A percentile compares a stretch with the other conserved stretches of the same genome.
phyloP scores from a whole-genome alignment of 2,888 invertebrate species.

The Allolobophora icterica region DNA sequence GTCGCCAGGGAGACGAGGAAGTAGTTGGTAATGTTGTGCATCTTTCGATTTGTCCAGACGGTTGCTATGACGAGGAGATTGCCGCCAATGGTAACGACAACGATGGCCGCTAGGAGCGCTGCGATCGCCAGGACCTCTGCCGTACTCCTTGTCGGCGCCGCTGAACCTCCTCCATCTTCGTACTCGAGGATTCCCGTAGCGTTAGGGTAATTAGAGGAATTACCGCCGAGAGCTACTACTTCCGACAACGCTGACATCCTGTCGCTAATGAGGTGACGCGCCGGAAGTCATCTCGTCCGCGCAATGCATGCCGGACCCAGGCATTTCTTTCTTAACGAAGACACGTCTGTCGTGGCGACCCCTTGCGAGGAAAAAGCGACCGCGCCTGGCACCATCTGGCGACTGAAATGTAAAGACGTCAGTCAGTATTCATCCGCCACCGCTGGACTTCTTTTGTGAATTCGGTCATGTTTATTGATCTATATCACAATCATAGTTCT shows the following conservation, averaged over 20 bases:
- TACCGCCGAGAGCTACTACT: neutral
- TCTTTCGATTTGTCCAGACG: conserved; percentile 43
- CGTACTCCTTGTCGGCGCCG: neutral
- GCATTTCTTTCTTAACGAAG: neutral
- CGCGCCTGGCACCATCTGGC: neutral
- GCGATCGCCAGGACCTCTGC: conserved; percentile 43
- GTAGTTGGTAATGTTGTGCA: conserved; percentile 47
- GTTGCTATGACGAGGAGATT: conserved; percentile 48
- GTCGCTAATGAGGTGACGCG: conserved; percentile 1
- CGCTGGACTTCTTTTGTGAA: neutral
- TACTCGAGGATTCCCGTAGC: neutral
- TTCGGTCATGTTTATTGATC: neutral
- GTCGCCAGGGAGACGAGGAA: conserved; percentile 47
- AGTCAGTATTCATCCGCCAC: neutral
- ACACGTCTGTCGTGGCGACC: neutral
- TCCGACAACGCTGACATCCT: neutral
- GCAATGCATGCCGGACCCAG: neutral
- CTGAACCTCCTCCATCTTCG: neutral
- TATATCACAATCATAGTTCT: too few species aligned
- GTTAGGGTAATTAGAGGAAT: neutral
- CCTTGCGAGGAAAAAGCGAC: neutral
- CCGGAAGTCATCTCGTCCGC: neutral
- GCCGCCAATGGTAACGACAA: conserved; percentile 45
- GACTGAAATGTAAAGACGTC: conserved; percentile 1
- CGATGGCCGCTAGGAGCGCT: conserved; percentile 40